These are phyloP conservation scores for Lasioglossum albipes DNA, from an alignment of 1,140 invertebrate species.

Conservation along the genomic window DNA sequence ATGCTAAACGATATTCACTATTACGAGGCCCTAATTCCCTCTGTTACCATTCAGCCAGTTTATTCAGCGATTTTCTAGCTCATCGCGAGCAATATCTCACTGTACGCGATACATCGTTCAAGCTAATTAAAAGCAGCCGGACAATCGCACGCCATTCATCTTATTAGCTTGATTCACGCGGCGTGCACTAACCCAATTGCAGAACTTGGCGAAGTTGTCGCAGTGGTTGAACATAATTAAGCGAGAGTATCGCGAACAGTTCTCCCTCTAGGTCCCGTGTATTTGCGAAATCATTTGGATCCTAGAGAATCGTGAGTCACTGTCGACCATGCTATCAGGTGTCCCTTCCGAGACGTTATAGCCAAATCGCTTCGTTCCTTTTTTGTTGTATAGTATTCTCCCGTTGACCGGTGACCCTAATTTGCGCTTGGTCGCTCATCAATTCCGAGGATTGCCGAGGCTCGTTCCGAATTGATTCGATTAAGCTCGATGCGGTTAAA, in stretches of 20 bases:
- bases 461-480: conserved; percentile 50
- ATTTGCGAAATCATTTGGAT: conserved; percentile 16
- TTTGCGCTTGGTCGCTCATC: conserved; percentile 45
- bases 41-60: not conserved
- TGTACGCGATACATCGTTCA: conserved; percentile 5
- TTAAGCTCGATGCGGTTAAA: conserved; percentile 58
- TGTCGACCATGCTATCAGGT: not conserved
- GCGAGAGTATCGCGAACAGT: not conserved
- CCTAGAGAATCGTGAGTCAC: not conserved
- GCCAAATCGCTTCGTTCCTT: not conserved
- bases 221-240: conserved; percentile 36
- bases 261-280: not conserved
- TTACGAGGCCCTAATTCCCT: not conserved
- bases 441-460: conserved; percentile 28
- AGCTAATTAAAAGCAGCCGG: conserved; percentile 46
- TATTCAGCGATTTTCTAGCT: conserved; percentile 7
- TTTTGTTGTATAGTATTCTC: conserved; percentile 12
- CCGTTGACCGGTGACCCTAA: conserved; percentile 42
- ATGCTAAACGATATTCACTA: not conserved
- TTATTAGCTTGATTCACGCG: conserved; percentile 53
- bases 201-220: conserved; percentile 29
- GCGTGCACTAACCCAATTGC: conserved; percentile 33
- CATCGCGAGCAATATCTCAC: conserved; percentile 1
- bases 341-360: not conserved
- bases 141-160: conserved; percentile 46